Percentiles rank a stretch among this genome's conserved stretches.
Conservation (phyloP, 2,888 invertebrate species). For the Aleiodes testaceus region DNA sequence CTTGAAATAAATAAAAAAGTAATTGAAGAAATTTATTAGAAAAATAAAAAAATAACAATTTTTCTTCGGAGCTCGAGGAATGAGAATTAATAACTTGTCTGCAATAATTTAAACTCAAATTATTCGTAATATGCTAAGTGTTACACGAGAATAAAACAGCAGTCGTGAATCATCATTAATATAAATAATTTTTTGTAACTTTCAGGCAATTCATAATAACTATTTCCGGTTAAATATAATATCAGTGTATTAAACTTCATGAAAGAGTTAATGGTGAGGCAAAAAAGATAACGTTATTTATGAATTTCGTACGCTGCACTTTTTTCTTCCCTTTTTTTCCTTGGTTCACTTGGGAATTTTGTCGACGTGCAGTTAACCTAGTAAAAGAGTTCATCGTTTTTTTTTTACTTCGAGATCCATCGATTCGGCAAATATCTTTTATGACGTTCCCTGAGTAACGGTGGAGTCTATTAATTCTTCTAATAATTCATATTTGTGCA, state of each 20-base stretch:
- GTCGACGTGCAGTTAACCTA: background rate
- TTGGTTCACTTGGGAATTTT: constrained; percentile 18
- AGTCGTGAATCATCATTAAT: too few relatives aligned
- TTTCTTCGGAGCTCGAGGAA: background rate
- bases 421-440: constrained; percentile 31
- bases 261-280: background rate
- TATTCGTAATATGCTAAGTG: background rate
- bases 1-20: constrained; percentile 7
- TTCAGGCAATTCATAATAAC: too few relatives aligned
- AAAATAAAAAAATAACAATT: constrained; percentile 10
- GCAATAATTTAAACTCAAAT: constrained; percentile 1
- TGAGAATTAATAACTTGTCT: constrained; percentile 14
- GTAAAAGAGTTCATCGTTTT: constrained; percentile 20
- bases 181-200: too few relatives aligned
- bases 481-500: too few relatives aligned
- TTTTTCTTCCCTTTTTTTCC: too few relatives aligned
- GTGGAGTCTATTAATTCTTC: background rate
- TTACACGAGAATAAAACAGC: constrained; percentile 7
- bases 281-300: constrained; percentile 12
- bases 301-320: constrained; percentile 6
- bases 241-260: too few relatives aligned
- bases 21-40: background rate
- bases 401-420: constrained; percentile 3
- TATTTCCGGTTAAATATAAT: too few relatives aligned
- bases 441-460: constrained; percentile 10